These are phyloP conservation scores for Phymastichus coffea DNA, from an alignment of 1,140 invertebrate genomes.

Conservation along the genomic window DNA sequence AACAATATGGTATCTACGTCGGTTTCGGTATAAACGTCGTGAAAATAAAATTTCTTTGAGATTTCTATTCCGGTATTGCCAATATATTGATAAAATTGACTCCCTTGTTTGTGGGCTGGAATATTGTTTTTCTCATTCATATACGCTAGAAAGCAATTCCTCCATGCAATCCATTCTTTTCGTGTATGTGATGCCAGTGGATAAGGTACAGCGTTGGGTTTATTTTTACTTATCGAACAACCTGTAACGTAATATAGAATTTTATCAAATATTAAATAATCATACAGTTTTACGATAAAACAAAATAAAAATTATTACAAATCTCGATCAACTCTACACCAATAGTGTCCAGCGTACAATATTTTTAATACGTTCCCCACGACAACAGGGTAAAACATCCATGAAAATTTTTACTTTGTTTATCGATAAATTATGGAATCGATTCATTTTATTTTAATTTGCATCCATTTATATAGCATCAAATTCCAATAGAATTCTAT, in stretches of 20 bases:
- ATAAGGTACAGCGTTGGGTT: not conserved
- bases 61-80: conserved; percentile 19
- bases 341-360: too few relatives aligned
- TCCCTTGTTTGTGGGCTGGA: conserved; percentile 6
- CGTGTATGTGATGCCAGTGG: not conserved
- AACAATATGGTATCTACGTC: conserved; percentile 20
- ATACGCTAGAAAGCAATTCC: conserved; percentile 7
- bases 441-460: too few relatives aligned
- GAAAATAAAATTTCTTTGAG: conserved; percentile 15
- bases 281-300: too few relatives aligned
- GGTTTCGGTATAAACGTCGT: not conserved
- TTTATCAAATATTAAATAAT: not conserved
- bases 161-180: conserved; percentile 24
- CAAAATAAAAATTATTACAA: too few relatives aligned
- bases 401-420: too few relatives aligned
- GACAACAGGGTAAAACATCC: too few relatives aligned
- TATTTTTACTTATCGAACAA: conserved; percentile 1
- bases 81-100: conserved; percentile 11
- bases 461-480: too few relatives aligned
- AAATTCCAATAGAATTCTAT: too few relatives aligned
- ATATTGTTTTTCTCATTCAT: conserved; percentile 10
- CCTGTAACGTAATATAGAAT: not conserved
- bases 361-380: too few relatives aligned
- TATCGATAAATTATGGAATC: too few relatives aligned
- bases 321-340: too few relatives aligned